Base-by-base conservation (phyloP, 2,888 invertebrate genomes). In the Arenicola marina region DNA sequence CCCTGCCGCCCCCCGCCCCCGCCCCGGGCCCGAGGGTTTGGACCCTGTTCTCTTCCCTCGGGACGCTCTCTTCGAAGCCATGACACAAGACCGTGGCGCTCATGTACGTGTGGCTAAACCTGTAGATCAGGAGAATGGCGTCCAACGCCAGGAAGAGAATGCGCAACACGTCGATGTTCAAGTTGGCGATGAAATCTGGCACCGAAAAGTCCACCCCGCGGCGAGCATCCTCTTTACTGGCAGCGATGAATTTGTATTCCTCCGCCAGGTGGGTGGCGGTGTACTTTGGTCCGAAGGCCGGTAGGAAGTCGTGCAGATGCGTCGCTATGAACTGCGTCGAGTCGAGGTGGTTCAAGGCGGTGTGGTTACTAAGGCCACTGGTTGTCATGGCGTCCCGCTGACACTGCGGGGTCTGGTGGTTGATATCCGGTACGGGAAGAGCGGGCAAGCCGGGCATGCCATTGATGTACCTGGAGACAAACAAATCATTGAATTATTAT, bases 141-240 rank as follows among this genome's bases (percentile, higher is more conserved):
- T 69, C 69, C 55, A 69, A 32, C 21, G 63, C 58, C 28, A 69
- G 59, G 53, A 69, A 69, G n/a, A 69, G 28, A 18, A 68, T 61
- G 28, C 68, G 56, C 48, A 69, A 63, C 18, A 69, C 32, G 3
- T 63, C 59, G 24, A 57, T 62, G 59, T 63, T 61, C 2, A 63
- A 24, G 33, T 44, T 53, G 2, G n/a, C 26, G 24, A 66, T 7
- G 51, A 66, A 64, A 29, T 61, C 57, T 43, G 51, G 31, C n/a
- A 61, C 32, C 0, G 57, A 56, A 46, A 64, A 67, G 11, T 48
- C 43, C 7, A 33, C 4, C 4, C 21, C 29, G 3, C 26, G n/a
- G 7, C 11, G 4, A 18, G 3, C 2, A 11, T 38, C 54, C 11
- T 38, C 44, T 4, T 61, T 53, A 2, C 28, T 31, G 29, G 43